phyloP scores from a whole-genome alignment of 2,113 vertebrate species.

The Physeter macrocephalus region DNA sequence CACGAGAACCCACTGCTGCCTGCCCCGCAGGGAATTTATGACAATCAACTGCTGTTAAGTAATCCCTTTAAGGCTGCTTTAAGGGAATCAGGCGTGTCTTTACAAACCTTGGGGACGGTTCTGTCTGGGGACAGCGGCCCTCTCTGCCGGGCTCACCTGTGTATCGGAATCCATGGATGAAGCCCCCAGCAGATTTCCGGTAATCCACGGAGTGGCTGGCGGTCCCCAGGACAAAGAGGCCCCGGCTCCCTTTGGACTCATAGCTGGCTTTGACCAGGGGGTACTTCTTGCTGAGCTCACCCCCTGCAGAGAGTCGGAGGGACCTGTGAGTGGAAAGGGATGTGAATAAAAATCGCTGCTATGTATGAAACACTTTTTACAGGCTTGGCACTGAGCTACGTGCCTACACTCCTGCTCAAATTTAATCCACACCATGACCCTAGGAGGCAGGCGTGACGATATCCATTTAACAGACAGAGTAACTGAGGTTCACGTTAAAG shows the following conservation, averaged over 20 bases:
- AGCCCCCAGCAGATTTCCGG: constrained; percentile 93
- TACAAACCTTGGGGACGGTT: neutral
- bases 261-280: constrained; percentile 91
- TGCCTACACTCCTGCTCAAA: neutral
- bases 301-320: constrained; percentile 80
- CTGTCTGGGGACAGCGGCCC: neutral
- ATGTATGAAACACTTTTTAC: neutral
- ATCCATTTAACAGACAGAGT: neutral
- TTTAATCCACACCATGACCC: neutral
- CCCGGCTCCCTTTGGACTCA: constrained; percentile 86
- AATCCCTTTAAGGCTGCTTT: neutral
- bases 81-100: neutral
- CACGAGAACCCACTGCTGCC: neutral
- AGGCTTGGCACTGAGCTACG: neutral
- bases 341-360: neutral
- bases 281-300: constrained; percentile 86
- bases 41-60: neutral
- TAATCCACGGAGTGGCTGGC: constrained; percentile 95
- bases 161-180: constrained; percentile 98
- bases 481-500: neutral
- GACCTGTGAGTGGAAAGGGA: constrained; percentile 78
- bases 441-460: no score
- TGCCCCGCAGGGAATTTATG: neutral
- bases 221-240: constrained; percentile 92
- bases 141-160: constrained; percentile 84